Base-by-base conservation (phyloP, 2,113 vertebrate genomes). In the Pachycephala philippinensis region DNA sequence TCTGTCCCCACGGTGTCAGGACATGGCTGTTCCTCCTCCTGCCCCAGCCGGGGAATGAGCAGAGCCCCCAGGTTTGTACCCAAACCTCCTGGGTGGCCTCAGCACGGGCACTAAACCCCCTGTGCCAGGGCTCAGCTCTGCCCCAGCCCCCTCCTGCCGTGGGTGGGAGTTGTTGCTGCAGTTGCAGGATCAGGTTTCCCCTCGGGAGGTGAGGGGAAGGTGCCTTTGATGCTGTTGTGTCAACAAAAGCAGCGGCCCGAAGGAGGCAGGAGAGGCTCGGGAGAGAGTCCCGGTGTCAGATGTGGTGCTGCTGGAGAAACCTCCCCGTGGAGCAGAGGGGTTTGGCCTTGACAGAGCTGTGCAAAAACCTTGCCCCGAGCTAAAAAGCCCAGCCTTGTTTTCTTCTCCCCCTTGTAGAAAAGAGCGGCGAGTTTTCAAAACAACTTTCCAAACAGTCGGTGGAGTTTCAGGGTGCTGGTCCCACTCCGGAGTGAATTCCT, bases 221-320 rank as follows among this genome's bases (percentile, higher is more conserved):
- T 64, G 87, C 84, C 56, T 95, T 96, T 95, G 96, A 96, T 96
- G 81, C 16, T 94, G 95, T 97, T 97, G 74, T 93, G 93, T 91
- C 95, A 96, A 95, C 94, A 96, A 37, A 42, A 27, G 53, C 39
- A 33, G 3, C 56, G 44, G 75, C 77, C 80, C 22, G 2, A 14
- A 87, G 94, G 93, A 90, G 93, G 91, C 33, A 61, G 93, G 84
- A 60, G 93, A 88, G 91, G 5, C 35, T 84, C 42, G 60, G 83
- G 23, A 75, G 75, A 71, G 53, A 63, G 47, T 61, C 15, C 30
- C 40, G 39, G 10, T 71, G 30, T 95, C 93, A 94, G 94, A 95
- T 96, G 94, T 92, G 94, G 84, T 87, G 50, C 84, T 50, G 57
- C 3, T 23, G 15, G 49, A 57, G 84, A 75, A 71, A 50, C 57